Evolutionary conservation across 2,888 invertebrate species (phyloP), one percentile per base, ranked within the genome.

Genomic region (Melanophora roralis): DNA sequence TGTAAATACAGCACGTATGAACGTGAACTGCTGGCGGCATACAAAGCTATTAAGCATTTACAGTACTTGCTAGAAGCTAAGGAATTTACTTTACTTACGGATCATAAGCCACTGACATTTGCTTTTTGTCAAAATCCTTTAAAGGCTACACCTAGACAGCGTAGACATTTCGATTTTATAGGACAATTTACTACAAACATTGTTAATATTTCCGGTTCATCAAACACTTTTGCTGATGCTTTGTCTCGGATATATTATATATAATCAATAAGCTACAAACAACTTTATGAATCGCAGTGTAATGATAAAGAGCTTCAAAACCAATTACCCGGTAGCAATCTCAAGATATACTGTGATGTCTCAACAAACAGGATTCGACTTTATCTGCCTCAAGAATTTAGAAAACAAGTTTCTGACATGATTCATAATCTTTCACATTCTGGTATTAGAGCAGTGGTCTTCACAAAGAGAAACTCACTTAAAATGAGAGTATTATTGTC

Each of bases 1-100:
- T 14, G 16, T 32, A 62, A 53, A 34, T 72, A 72, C n/a, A 72
- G 53, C 14, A 62, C 72, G n/a, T 55, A 73, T 45, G 73, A 53
- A 64, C 55, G 45, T 16, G 64, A 73, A 55, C 38, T 64, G n/a
- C 49, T 51, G 23, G 23, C 49, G 2, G 45, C 19, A 19, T 45
- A 45, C 19, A 45, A 45, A 11, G 19, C n/a, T n/a, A n/a, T n/a
- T n/a, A n/a, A n/a, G n/a, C n/a, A n/a, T n/a, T n/a, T n/a, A n/a
- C n/a, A n/a, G n/a, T n/a, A n/a, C n/a, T n/a, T n/a, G n/a, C n/a
- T n/a, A n/a, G n/a, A n/a, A n/a, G n/a, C n/a, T n/a, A n/a, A n/a
- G n/a, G n/a, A n/a, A n/a, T n/a, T n/a, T n/a, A n/a, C n/a, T n/a
- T n/a, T n/a, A n/a, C n/a, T n/a, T n/a, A n/a, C n/a, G n/a, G n/a